Percentiles rank a stretch among this genome's conserved stretches.
Conservation (phyloP, 2,797 vertebrate species). For the Simalia tracyae region DNA sequence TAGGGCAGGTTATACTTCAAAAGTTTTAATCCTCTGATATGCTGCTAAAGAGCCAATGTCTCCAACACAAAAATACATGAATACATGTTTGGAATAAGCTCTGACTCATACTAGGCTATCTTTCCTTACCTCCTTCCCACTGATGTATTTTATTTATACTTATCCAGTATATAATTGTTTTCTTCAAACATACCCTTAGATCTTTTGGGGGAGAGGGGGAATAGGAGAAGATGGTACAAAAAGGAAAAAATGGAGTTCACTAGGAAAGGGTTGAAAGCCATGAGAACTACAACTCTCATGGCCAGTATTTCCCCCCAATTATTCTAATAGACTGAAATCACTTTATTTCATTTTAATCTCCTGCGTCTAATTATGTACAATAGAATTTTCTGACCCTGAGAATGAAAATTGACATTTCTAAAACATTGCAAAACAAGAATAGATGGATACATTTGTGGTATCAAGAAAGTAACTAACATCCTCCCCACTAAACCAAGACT, state of each 20-base stretch:
- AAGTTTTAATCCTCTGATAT: background rate
- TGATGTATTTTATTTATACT: background rate
- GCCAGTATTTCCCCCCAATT: background rate
- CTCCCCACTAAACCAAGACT: background rate
- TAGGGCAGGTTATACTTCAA: background rate
- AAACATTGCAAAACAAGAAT: background rate
- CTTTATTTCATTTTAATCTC: constrained; percentile 1
- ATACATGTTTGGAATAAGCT: background rate
- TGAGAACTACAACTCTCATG: background rate
- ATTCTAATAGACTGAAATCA: constrained; percentile 30
- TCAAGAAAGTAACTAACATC: background rate
- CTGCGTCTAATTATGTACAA: background rate
- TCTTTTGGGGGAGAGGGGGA: background rate
- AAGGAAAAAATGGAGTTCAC: background rate
- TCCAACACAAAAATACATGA: too few species aligned
- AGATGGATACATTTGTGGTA: background rate
- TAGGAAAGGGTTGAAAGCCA: background rate
- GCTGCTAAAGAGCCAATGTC: background rate
- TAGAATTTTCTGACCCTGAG: background rate
- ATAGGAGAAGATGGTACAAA: background rate
- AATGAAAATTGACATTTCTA: background rate
- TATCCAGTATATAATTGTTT: background rate
- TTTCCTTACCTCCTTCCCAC: background rate
- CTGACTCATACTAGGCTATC: background rate
- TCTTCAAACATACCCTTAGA: background rate